Percentiles rank a stretch among this genome's conserved stretches.
These are phyloP conservation scores for Holothuria leucospilota DNA, from an alignment of 53 echinoderm and acorn worm genomes.

Conservation along the genomic window DNA sequence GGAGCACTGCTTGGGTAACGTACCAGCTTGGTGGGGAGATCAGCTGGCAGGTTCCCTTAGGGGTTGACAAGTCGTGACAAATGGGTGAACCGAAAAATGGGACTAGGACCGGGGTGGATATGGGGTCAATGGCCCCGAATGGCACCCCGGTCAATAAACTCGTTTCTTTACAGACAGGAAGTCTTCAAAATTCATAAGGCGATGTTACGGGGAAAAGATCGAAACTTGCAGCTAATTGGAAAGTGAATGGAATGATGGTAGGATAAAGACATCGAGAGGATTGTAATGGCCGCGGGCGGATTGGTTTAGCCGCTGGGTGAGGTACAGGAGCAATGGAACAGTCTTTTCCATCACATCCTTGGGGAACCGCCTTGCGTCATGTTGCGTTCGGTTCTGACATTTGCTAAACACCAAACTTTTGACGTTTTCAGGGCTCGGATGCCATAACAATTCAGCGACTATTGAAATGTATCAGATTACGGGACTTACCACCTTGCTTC, in stretches of 20 bases:
- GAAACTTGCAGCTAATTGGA: slow-evolving; percentile 41
- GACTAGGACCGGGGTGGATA: slow-evolving; percentile 39
- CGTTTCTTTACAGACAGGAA: slow-evolving; percentile 15
- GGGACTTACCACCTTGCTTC: slow-evolving; percentile 20
- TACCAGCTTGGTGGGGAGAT: slow-evolving; percentile 30
- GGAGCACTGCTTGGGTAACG: slow-evolving; percentile 34
- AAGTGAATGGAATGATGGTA: slow-evolving; percentile 40
- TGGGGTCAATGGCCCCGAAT: slow-evolving; percentile 52
- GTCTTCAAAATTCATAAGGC: slow-evolving; percentile 39
- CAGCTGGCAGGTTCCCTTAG: slow-evolving; percentile 43
- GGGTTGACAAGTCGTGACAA: slow-evolving; percentile 57
- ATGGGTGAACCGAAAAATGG: slow-evolving; percentile 52
- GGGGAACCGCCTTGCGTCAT: slow-evolving; percentile 41
- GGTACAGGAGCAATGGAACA: slow-evolving; percentile 16
- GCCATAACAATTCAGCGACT: background rate
- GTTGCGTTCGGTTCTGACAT: slow-evolving; percentile 39
- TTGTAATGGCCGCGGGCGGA: slow-evolving; percentile 25
- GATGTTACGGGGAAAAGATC: slow-evolving; percentile 26
- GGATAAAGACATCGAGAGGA: slow-evolving; percentile 38
- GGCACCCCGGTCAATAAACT: slow-evolving; percentile 46
- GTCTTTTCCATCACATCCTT: slow-evolving; percentile 5
- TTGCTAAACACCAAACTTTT: slow-evolving; percentile 41
- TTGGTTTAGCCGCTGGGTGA: slow-evolving; percentile 26
- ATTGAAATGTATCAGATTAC: slow-evolving; percentile 31
- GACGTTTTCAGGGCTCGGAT: slow-evolving; percentile 34